These are phyloP conservation scores for Drosophila auraria DNA, from an alignment of 1,140 invertebrate species.

Conservation along the genomic window DNA sequence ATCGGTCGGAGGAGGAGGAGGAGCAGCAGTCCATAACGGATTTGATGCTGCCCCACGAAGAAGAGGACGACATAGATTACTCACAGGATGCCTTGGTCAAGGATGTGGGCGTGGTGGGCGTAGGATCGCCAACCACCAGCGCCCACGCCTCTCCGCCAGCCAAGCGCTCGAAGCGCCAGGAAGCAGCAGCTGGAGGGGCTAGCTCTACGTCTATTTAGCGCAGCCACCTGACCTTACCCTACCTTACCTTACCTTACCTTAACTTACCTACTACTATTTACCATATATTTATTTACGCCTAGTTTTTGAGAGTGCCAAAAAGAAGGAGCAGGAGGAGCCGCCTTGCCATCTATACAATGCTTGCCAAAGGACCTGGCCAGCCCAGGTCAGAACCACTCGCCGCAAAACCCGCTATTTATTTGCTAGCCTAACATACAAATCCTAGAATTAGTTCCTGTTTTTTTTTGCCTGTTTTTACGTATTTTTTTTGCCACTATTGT, in stretches of 20 bases:
- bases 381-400: constrained; percentile 30
- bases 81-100: constrained; percentile 74
- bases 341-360: constrained; percentile 43
- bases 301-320: constrained; percentile 65
- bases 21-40: constrained; percentile 19
- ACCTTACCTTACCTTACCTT: not conserved
- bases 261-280: constrained; percentile 5
- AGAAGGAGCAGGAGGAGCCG: constrained; percentile 2
- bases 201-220: not conserved
- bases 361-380: constrained; percentile 34
- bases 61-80: constrained; percentile 41
- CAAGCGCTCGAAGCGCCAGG: constrained; percentile 53
- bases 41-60: constrained; percentile 39
- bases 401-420: constrained; percentile 34
- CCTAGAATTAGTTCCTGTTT: constrained; percentile 13
- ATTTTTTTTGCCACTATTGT: not conserved
- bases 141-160: constrained; percentile 21
- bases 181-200: constrained; percentile 30
- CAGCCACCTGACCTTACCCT: not conserved
- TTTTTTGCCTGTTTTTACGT: constrained; percentile 1
- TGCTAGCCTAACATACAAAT: constrained; percentile 29
- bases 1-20: constrained; percentile 26
- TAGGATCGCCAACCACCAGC: constrained; percentile 25
- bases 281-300: constrained; percentile 64
- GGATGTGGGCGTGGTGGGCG: constrained; percentile 71